Conservation (phyloP, 2,113 vertebrate genomes). For the Equus przewalskii region DNA sequence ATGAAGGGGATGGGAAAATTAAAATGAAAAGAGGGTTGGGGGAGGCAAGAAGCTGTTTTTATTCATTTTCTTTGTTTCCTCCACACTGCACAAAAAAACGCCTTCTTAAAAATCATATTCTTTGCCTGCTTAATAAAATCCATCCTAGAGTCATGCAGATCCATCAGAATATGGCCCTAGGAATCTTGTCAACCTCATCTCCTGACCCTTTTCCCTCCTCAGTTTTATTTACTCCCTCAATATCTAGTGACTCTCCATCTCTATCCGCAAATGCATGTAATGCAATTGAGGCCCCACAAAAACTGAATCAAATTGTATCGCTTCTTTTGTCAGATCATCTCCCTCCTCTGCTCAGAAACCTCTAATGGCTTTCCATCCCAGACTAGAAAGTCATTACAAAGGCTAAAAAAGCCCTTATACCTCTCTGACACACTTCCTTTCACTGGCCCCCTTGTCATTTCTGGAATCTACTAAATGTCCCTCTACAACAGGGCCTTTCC, state of each 20-base stretch:
- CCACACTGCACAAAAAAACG: background rate
- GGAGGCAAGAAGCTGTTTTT: background rate
- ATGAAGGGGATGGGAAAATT: background rate
- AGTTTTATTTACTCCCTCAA: background rate
- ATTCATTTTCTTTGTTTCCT: background rate
- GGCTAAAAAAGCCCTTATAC: background rate
- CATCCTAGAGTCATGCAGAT: background rate
- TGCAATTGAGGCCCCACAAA: background rate
- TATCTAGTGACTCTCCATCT: background rate
- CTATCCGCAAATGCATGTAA: background rate
- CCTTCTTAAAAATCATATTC: background rate
- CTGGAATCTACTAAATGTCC: background rate
- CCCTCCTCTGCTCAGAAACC: background rate
- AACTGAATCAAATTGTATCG: background rate
- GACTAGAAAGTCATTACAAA: background rate
- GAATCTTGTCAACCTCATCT: background rate
- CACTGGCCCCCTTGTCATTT: background rate
- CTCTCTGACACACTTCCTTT: background rate
- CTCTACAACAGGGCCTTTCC: background rate
- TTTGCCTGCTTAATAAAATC: background rate
- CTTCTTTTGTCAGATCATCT: background rate
- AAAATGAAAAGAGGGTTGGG: background rate
- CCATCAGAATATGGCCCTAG: too few species aligned
- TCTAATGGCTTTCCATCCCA: background rate
- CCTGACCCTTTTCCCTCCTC: background rate